phyloP scores from a whole-genome alignment of 37 sponge, comb jelly and placozoan species.

The Ephydatia muelleri region DNA sequence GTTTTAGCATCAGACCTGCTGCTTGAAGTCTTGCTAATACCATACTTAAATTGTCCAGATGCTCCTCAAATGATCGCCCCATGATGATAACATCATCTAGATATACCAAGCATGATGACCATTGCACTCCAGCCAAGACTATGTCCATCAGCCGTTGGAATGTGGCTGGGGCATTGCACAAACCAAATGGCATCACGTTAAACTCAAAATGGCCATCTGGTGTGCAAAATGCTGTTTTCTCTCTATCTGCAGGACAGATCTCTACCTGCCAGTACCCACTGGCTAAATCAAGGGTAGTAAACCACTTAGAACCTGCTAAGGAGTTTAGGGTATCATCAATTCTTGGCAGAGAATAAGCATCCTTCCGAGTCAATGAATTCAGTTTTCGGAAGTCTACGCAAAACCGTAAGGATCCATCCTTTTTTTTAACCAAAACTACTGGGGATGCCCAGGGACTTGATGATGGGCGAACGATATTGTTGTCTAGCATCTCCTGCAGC shows the following conservation, averaged over 20 bases:
- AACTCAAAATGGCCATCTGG: conserved; percentile 18
- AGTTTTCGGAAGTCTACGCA: conserved; percentile 15
- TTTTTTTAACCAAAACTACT: conserved; percentile 21
- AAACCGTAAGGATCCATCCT: conserved; percentile 12
- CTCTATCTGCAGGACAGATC: neutral
- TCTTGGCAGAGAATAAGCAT: conserved; percentile 14
- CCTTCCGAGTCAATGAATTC: conserved; percentile 21
- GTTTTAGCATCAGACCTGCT: neutral
- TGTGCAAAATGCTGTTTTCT: conserved; percentile 27
- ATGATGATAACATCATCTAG: conserved; percentile 25
- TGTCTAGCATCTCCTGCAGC: conserved; percentile 11
- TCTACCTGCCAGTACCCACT: conserved; percentile 17
- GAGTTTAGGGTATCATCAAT: conserved; percentile 5
- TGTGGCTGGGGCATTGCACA: conserved; percentile 17
- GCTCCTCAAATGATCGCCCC: conserved; percentile 19
- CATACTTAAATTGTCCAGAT: neutral
- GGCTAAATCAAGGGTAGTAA: conserved; percentile 16
- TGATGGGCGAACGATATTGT: conserved; percentile 13
- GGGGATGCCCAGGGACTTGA: conserved; percentile 8
- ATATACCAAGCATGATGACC: neutral
- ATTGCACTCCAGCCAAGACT: neutral
- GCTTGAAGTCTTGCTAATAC: neutral
- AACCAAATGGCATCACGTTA: conserved; percentile 18
- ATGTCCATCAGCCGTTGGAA: conserved; percentile 30
- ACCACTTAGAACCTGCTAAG: neutral